Percentiles rank a stretch among this genome's conserved stretches.
phyloP scores from a whole-genome alignment of 2,113 vertebrate genomes.

The Neogobius melanostomus region DNA sequence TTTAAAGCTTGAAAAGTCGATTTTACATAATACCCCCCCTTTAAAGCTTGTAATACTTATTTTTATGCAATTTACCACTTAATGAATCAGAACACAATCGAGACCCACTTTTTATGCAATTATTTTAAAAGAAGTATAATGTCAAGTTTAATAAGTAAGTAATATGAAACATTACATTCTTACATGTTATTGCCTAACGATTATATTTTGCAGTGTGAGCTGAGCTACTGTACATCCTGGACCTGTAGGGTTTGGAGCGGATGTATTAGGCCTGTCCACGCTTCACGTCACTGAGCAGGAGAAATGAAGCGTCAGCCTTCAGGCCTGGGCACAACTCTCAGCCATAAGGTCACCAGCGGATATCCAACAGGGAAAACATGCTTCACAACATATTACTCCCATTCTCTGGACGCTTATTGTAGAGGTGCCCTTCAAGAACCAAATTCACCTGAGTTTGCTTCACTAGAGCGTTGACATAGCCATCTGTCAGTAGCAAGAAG shows the following conservation, averaged over 20 bases:
- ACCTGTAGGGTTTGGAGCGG: slow-evolving; percentile 19
- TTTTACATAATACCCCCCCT: no score
- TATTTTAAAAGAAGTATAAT: no score
- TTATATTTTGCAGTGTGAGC: slow-evolving; percentile 2
- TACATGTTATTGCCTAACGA: no score
- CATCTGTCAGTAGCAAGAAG: slow-evolving; percentile 10
- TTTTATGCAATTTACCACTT: no score
- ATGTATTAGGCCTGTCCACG: slow-evolving; percentile 22
- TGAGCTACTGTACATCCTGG: neutral
- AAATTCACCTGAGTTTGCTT: slow-evolving; percentile 16
- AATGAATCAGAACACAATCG: no score
- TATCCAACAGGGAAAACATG: slow-evolving; percentile 22
- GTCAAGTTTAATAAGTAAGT: no score
- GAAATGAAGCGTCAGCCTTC: slow-evolving; percentile 28
- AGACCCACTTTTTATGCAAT: no score
- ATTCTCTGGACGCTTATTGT: neutral
- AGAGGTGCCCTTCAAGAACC: slow-evolving; percentile 31
- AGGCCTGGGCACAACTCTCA: slow-evolving; percentile 3
- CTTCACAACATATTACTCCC: slow-evolving; percentile 1
- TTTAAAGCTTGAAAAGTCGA: no score
- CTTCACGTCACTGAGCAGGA: slow-evolving; percentile 20
- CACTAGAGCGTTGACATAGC: slow-evolving; percentile 11
- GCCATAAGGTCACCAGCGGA: slow-evolving; percentile 19
- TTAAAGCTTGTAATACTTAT: no score
- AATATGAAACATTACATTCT: no score